Conservation (phyloP, 92 coral and sea anemone genomes). For the Zoanthus sociatus region DNA sequence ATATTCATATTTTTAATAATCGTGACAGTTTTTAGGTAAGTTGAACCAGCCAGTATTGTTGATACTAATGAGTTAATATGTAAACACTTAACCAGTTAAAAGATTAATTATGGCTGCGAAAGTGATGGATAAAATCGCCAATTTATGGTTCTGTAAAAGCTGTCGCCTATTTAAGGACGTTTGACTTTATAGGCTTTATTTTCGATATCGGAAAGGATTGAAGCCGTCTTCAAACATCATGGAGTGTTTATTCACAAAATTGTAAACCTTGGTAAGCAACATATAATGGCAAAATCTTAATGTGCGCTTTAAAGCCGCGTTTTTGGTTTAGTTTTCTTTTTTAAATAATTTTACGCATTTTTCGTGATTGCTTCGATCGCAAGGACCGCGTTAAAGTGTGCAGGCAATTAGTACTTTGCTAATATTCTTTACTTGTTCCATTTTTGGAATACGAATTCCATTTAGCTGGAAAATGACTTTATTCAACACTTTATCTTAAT, state of each 20-base stretch:
- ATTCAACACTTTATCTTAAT: not conserved
- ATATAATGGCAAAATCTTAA: too few relatives aligned
- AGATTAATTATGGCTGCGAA: not conserved
- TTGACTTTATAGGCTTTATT: not conserved
- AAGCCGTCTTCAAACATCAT: too few relatives aligned
- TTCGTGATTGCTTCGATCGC: not conserved
- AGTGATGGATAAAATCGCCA: not conserved
- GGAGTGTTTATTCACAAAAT: too few relatives aligned
- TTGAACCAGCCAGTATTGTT: not conserved
- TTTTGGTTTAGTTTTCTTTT: too few relatives aligned
- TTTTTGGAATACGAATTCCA: not conserved
- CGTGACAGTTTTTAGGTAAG: not conserved
- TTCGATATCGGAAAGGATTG: too few relatives aligned
- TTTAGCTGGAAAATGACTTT: not conserved
- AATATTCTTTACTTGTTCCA: not conserved
- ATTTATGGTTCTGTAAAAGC: not conserved
- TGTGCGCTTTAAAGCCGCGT: too few relatives aligned
- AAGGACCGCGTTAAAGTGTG: not conserved
- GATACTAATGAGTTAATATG: not conserved
- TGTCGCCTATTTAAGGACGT: not conserved
- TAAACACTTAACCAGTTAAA: not conserved
- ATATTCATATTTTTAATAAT: not conserved
- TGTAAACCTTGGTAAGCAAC: too few relatives aligned
- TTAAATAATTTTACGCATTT: too few relatives aligned
- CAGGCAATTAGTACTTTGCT: not conserved